Base-by-base conservation (phyloP, 2,888 invertebrate species). In the Platypus cylindrus region DNA sequence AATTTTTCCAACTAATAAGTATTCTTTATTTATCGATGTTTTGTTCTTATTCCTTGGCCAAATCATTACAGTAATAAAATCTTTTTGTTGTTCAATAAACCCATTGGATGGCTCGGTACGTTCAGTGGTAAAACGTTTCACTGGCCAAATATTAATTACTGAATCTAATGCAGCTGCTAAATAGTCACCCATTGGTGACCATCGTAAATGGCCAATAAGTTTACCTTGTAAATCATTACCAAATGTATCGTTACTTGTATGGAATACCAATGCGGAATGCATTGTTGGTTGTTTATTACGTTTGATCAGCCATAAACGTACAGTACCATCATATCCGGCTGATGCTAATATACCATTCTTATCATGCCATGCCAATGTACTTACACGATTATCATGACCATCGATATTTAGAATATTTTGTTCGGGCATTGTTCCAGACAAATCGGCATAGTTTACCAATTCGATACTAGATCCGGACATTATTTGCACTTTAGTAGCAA, bases 251-350 rank as follows among this genome's bases (percentile, higher is more conserved):
- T 62, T 57, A 2, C 66, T 62, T 43, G 65, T 62, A 41, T 65
- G 63, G 48, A 71, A 73, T 7, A 71, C 40, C 15, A 70, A 56
- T 1, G 71, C 71, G 41, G 67, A 68, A 45, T 71, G 67, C 37
- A 71, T 54, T 27, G 40, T 27, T 1, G 49, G 48, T 34, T 53
- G 52, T 17, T 56, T 58, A 35, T 58, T 47, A 2, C 41, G 56
- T 34, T 60, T 59, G 4, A 65, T 58, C 28, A 62, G 56, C 75
- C 73, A 74, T 9, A 73, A 54, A 13, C 73, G 55, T 1, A 73
- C 68, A 2, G 72, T 73, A n/a, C 73, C 71, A 53, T 75, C 75
- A 50, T 65, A 68, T 1, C 70, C 72, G 49, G 70, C 67, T 2
- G 72, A 68, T 14, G 71, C 73, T 22, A 73, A 56, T 13, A 66